A percentile compares a stretch with the other conserved stretches of the same genome.
Conservation (phyloP, 2,888 invertebrate genomes). For the Melanchra persicariae region DNA sequence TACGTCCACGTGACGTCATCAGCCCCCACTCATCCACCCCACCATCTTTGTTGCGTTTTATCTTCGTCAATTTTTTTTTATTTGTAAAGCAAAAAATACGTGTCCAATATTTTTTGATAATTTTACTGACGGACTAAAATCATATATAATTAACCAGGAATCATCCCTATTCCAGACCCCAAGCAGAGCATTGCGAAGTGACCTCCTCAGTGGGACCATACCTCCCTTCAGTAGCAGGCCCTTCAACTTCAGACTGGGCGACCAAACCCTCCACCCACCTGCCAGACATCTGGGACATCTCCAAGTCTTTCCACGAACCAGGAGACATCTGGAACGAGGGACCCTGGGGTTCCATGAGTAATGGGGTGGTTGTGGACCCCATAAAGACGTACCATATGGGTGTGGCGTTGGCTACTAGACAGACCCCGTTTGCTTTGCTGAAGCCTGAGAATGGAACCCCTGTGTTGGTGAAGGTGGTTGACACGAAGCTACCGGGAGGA, state of each 20-base stretch:
- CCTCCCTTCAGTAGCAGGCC: slow-evolving; percentile 70
- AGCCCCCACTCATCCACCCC: no score
- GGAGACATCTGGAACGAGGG: slow-evolving; percentile 70
- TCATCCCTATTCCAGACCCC: slow-evolving; percentile 73
- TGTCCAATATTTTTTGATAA: no score
- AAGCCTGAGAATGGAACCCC: slow-evolving; percentile 93
- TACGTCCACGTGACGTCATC: no score
- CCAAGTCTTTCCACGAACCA: slow-evolving; percentile 66
- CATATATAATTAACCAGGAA: no score
- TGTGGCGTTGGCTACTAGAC: slow-evolving; percentile 91
- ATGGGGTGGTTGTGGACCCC: slow-evolving; percentile 92
- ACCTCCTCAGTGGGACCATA: slow-evolving; percentile 83
- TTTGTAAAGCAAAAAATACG: no score
- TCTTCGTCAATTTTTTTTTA: no score
- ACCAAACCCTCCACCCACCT: slow-evolving; percentile 50
- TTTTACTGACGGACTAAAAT: no score
- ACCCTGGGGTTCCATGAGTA: slow-evolving; percentile 72
- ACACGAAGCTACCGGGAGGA: slow-evolving; percentile 86
- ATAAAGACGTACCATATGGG: slow-evolving; percentile 94
- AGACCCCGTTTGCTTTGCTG: slow-evolving; percentile 93
- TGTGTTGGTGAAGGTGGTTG: slow-evolving; percentile 92
- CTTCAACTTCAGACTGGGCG: slow-evolving; percentile 69
- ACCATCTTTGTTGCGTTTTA: no score
- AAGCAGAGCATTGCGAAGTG: slow-evolving; percentile 82
- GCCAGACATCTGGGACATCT: slow-evolving; percentile 68